A percentile compares a stretch with the other conserved stretches of the same genome.
phyloP scores from a whole-genome alignment of 2,113 vertebrate species.

The Alouatta palliata region DNA sequence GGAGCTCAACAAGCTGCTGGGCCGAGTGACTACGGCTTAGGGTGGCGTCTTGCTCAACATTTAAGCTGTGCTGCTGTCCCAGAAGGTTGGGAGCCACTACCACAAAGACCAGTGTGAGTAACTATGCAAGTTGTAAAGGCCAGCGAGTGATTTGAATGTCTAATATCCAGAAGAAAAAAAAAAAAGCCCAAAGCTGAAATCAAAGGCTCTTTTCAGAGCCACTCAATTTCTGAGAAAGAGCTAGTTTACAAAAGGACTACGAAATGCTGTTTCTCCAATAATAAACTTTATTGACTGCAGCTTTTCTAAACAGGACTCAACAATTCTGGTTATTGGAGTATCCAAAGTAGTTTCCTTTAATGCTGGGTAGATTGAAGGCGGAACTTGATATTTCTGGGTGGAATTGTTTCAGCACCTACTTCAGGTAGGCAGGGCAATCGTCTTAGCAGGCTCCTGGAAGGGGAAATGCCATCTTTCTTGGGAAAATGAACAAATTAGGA shows the following conservation, averaged over 20 bases:
- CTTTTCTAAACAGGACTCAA: neutral
- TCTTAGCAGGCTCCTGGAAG: neutral
- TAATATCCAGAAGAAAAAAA: fast-evolving
- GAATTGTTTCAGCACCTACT: neutral
- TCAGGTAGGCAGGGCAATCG: too few relatives aligned
- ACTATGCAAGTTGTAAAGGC: fast-evolving
- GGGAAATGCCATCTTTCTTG: neutral
- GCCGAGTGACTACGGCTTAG: fast-evolving
- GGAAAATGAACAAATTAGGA: neutral
- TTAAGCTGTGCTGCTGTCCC: neutral
- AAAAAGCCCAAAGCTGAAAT: neutral
- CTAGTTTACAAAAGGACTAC: neutral
- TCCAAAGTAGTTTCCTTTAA: neutral
- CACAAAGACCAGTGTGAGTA: neutral
- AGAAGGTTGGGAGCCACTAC: neutral
- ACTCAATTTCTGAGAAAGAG: neutral
- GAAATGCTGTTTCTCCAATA: too few relatives aligned
- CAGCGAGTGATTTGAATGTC: too few relatives aligned
- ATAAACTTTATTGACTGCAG: neutral
- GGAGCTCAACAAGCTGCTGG: neutral
- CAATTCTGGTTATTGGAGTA: neutral
- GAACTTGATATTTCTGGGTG: neutral
- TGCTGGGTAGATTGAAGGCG: fast-evolving
- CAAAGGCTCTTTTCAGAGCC: conserved; percentile 34
- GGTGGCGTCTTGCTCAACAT: neutral